Evolutionary conservation across 2,797 vertebrate species (phyloP).

Genomic region (Labeo calbasu): DNA sequence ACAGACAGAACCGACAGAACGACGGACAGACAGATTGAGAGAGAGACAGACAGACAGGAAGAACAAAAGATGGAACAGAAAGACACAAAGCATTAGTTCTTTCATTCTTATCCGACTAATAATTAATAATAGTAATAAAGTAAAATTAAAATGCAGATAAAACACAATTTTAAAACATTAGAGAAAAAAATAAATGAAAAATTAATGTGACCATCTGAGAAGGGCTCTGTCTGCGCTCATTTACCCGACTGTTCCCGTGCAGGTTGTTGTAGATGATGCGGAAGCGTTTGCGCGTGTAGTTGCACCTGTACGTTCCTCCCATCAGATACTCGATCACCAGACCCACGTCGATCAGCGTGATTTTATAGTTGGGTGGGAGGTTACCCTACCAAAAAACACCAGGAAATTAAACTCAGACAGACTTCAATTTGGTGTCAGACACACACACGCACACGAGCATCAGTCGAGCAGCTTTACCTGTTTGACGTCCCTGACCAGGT

Average conservation of each 20-base stretch:
- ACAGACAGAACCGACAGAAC: neutral
- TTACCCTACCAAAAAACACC: slow-evolving; percentile 82
- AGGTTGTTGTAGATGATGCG: slow-evolving; percentile 98
- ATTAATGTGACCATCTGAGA: neutral
- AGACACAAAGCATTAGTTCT: slow-evolving; percentile 21
- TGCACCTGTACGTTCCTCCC: slow-evolving; percentile 98
- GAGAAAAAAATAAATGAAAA: neutral
- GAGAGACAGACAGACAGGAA: neutral
- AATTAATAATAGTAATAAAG: neutral
- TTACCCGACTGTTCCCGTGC: slow-evolving; percentile 91
- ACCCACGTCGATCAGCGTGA: slow-evolving; percentile 95
- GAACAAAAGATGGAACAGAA: neutral
- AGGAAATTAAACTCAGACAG: neutral
- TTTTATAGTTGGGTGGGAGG: slow-evolving; percentile 96
- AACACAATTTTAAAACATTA: neutral
- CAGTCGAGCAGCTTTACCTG: slow-evolving; percentile 79
- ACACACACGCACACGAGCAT: too few species aligned
- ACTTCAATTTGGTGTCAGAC: neutral
- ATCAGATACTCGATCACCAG: slow-evolving; percentile 97
- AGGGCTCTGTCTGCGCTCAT: too few species aligned
- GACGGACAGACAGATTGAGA: neutral
- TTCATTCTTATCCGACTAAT: neutral
- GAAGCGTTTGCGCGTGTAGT: slow-evolving; percentile 96
- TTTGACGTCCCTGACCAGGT: slow-evolving; percentile 95
- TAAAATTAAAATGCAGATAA: neutral